Conservation (phyloP, 2,113 vertebrate genomes). For the Tylochromis polylepis region DNA sequence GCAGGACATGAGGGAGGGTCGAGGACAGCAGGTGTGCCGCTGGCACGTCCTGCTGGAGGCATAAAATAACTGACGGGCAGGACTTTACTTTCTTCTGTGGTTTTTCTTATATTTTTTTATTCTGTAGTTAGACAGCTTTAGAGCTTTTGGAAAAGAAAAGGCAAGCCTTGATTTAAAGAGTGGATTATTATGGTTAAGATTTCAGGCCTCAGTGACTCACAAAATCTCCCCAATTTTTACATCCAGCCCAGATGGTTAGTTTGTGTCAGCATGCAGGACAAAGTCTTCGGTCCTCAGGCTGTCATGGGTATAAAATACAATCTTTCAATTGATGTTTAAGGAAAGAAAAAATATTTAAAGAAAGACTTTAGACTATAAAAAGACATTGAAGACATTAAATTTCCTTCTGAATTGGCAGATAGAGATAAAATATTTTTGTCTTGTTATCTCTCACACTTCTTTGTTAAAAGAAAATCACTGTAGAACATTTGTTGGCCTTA, state of each 20-base stretch:
- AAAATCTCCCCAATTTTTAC: not conserved
- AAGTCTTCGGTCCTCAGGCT: not conserved
- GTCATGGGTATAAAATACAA: not conserved
- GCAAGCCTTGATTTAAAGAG: not conserved
- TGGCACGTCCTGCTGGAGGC: slow-evolving; percentile 91
- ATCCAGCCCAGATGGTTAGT: not conserved
- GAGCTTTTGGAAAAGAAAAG: not conserved
- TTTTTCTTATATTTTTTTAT: not conserved
- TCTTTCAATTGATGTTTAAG: not conserved
- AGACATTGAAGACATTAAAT: not conserved
- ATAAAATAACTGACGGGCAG: slow-evolving; percentile 18
- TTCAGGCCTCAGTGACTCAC: not conserved
- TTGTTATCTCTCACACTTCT: not conserved
- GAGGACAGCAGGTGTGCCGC: slow-evolving; percentile 84
- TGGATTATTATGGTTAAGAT: not conserved
- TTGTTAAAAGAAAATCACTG: too few relatives aligned
- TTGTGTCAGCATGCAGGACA: not conserved
- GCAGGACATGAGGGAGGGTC: slow-evolving; percentile 89
- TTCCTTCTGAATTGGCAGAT: not conserved
- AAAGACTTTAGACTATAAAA: not conserved
- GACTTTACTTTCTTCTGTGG: not conserved
- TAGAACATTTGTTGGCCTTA: not conserved
- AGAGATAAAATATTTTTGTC: not conserved
- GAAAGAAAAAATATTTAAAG: not conserved
- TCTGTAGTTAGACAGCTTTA: not conserved